Percentiles rank a stretch among this genome's conserved stretches.
These are phyloP conservation scores for Engystomops pustulosus DNA, from an alignment of 2,113 vertebrate species.

Conservation along the genomic window DNA sequence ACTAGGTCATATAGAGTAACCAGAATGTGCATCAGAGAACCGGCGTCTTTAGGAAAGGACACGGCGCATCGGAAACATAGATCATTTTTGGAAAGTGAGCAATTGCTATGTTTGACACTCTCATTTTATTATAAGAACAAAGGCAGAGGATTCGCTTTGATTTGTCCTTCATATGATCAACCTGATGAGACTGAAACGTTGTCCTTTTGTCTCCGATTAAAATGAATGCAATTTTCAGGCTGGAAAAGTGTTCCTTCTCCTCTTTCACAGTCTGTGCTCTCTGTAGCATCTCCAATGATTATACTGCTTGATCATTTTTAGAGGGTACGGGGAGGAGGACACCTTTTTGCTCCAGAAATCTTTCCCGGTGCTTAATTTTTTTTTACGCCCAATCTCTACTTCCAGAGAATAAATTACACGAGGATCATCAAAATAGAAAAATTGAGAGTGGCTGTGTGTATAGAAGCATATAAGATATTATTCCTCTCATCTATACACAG, in stretches of 20 bases:
- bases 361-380: conserved; percentile 11
- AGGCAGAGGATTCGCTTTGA: conserved; percentile 24
- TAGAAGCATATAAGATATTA: not conserved
- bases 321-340: not conserved
- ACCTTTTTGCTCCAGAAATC: conserved; percentile 10
- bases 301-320: not conserved
- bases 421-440: not conserved
- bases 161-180: conserved; percentile 35
- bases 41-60: not conserved
- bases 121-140: conserved; percentile 45
- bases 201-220: conserved; percentile 49
- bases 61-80: not conserved
- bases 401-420: not conserved
- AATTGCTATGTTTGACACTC: conserved; percentile 38
- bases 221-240: conserved; percentile 40
- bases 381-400: not conserved
- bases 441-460: not conserved
- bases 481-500: not conserved
- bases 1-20: not conserved
- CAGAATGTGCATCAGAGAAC: not conserved
- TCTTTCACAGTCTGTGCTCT: conserved; percentile 36
- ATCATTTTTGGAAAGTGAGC: conserved; percentile 26
- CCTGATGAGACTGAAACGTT: conserved; percentile 49
- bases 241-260: not conserved
- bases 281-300: not conserved